Percentiles rank a stretch among this genome's conserved stretches.
These are phyloP conservation scores for Bursaphelenchus mucronatus DNA, from an alignment of 1,140 invertebrate species.

Conservation along the genomic window DNA sequence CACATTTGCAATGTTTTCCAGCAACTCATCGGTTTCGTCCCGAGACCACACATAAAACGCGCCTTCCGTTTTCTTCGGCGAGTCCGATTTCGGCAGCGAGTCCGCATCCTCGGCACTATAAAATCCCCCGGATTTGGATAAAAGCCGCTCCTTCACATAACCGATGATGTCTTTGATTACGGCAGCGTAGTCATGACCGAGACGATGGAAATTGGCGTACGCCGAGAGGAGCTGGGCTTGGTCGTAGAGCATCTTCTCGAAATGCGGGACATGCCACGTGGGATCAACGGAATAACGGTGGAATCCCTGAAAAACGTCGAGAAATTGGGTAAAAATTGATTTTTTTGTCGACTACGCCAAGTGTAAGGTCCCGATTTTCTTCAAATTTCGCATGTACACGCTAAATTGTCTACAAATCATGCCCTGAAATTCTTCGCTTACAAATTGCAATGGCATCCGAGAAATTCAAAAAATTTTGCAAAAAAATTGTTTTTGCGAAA, in stretches of 20 bases:
- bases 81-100: slow-evolving; percentile 70
- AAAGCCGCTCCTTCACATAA: slow-evolving; percentile 75
- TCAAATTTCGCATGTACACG: too few species aligned
- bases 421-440: too few species aligned
- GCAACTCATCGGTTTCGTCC: slow-evolving; percentile 69
- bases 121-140: slow-evolving; percentile 71
- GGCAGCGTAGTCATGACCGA: slow-evolving; percentile 67
- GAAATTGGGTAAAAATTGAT: slow-evolving; percentile 16
- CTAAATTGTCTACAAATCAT: too few species aligned
- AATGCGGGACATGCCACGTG: slow-evolving; percentile 91
- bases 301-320: slow-evolving; percentile 69
- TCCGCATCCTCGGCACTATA: slow-evolving; percentile 93
- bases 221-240: slow-evolving; percentile 80
- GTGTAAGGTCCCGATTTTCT: too few species aligned
- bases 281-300: slow-evolving; percentile 84
- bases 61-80: slow-evolving; percentile 76
- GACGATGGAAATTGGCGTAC: slow-evolving; percentile 65
- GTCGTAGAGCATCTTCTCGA: slow-evolving; percentile 95
- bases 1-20: slow-evolving; percentile 62
- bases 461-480: too few species aligned
- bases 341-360: background rate
- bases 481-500: too few species aligned
- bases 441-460: too few species aligned
- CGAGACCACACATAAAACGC: slow-evolving; percentile 89
- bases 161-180: slow-evolving; percentile 76